Evolutionary conservation across 2,113 vertebrate species (phyloP).

Genomic region (Nasalis larvatus): DNA sequence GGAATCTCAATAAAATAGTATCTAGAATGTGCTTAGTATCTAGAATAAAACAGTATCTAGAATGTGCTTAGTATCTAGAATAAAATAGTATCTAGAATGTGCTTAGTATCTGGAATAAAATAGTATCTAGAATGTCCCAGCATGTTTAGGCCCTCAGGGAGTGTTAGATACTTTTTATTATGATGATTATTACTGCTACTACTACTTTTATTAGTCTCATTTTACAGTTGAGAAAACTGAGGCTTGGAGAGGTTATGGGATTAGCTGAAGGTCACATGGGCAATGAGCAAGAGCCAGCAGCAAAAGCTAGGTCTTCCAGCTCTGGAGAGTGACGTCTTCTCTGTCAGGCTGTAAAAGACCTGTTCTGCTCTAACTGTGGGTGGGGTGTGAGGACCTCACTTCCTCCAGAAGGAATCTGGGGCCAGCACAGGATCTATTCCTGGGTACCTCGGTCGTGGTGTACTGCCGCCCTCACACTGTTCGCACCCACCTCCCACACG

Average conservation of each 20-base stretch:
- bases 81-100: neutral
- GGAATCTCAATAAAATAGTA: neutral
- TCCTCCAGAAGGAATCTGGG: neutral
- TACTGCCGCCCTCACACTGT: neutral
- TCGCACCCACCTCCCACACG: neutral
- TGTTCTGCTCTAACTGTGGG: neutral
- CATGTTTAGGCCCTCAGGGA: neutral
- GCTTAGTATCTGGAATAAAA: neutral
- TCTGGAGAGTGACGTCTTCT: neutral
- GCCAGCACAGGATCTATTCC: neutral
- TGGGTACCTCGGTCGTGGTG: accelerated
- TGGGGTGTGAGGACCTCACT: neutral
- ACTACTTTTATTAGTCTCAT: neutral
- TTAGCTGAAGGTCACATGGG: neutral
- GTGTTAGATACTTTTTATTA: neutral
- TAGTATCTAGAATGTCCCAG: neutral
- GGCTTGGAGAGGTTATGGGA: neutral
- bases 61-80: neutral
- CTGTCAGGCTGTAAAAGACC: neutral
- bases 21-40: neutral
- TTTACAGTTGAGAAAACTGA: neutral
- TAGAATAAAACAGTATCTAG: neutral
- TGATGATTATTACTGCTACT: neutral
- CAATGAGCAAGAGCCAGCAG: neutral
- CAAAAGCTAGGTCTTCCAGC: neutral